Evolutionary conservation across 2,113 vertebrate species (phyloP).

Genomic region (Chinchilla lanigera): DNA sequence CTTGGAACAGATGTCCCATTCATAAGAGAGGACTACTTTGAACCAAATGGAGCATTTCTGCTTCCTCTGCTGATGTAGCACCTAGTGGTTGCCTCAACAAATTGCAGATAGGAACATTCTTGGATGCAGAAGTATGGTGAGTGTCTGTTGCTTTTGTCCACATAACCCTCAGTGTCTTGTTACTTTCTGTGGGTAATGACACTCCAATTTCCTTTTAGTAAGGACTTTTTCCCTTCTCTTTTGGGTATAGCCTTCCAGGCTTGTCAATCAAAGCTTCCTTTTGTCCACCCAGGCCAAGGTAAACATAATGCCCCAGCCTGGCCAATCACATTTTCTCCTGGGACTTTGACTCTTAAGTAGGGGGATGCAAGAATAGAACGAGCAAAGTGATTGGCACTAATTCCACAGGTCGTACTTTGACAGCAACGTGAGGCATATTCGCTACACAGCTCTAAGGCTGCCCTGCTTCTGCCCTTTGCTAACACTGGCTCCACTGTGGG

Average conservation of each 20-base stretch:
- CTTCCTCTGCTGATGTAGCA: neutral
- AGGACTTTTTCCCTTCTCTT: neutral
- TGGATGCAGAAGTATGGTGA: neutral
- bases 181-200: neutral
- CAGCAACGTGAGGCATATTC: fast-evolving
- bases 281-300: neutral
- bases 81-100: neutral
- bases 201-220: neutral
- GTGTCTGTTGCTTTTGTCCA: neutral
- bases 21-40: neutral
- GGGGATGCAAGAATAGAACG: neutral
- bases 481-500: neutral
- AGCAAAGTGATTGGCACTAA: too few relatives aligned
- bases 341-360: neutral
- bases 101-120: neutral
- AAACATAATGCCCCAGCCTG: too few relatives aligned
- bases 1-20: too few relatives aligned
- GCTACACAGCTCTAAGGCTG: neutral
- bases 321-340: neutral
- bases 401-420: neutral
- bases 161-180: neutral
- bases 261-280: neutral
- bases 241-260: neutral
- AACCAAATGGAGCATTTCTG: neutral
- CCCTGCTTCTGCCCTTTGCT: neutral